Percentiles rank a stretch among this genome's conserved stretches.
These are phyloP conservation scores for Xenopus petersii DNA, from an alignment of 2,797 vertebrate species.

Conservation along the genomic window DNA sequence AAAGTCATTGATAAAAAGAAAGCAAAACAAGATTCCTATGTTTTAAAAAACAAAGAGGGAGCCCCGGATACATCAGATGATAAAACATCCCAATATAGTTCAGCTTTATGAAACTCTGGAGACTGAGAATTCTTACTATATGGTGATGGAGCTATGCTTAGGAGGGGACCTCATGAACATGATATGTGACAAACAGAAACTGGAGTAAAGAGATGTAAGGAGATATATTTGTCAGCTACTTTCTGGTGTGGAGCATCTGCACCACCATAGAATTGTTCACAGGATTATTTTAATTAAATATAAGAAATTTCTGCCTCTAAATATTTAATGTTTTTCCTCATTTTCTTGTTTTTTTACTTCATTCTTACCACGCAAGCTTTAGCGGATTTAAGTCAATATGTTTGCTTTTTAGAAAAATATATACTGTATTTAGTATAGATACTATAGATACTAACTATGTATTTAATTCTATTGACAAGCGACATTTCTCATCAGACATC, in stretches of 20 bases:
- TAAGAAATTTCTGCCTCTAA: no score
- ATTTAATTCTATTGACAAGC: no score
- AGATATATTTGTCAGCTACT: conserved; percentile 77
- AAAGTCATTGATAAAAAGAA: conserved; percentile 88
- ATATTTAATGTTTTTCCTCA: no score
- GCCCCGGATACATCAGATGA: conserved; percentile 78
- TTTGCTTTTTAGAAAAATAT: no score
- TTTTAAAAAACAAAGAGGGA: conserved; percentile 82
- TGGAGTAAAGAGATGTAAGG: conserved; percentile 75
- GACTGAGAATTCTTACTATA: conserved; percentile 82
- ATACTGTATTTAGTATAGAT: no score
- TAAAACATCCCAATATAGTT: conserved; percentile 76
- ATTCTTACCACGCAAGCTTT: no score
- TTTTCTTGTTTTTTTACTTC: no score
- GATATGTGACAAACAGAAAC: conserved; percentile 76
- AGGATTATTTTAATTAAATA: conserved; percentile 52
- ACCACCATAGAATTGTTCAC: conserved; percentile 74
- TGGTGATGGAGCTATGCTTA: conserved; percentile 80
- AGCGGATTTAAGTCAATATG: no score
- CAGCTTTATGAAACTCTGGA: conserved; percentile 77
- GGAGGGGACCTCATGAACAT: conserved; percentile 81
- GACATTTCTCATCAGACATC: no score
- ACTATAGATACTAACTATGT: no score
- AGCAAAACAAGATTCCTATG: conserved; percentile 75
- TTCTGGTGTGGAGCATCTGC: conserved; percentile 74